Base-by-base conservation (phyloP, 2,888 invertebrate species). In the Dendrolimus pini region DNA sequence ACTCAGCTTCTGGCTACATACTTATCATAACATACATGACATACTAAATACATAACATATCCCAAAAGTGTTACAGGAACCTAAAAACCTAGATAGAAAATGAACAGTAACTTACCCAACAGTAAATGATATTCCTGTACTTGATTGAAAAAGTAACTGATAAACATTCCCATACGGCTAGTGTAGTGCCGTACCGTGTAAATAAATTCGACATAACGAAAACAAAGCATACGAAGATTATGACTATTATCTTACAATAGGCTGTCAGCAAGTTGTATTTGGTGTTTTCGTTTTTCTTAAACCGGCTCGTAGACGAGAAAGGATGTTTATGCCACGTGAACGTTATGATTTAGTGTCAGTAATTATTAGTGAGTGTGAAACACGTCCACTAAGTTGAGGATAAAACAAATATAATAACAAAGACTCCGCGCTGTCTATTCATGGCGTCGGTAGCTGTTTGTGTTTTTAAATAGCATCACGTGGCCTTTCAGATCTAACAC, bases 361-460 rank as follows among this genome's bases (percentile, higher is more conserved):
- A 85, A 89, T 89, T 86, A 85, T 80, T 75, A 84, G 82, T 79
- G 83, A 88, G 89, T 86, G 89, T 88, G 87, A 89, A 47, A 88
- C 83, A 79, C 78, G 83, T 81, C 77, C 80, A 85, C 85, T 86
- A 85, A 83, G 80, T 78, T 74, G 77, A 82, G 80, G 83, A 82
- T 81, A 79, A 78, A 77, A 83, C 80, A 80, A 87, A 86, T 86
- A 89, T 81, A 85, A 87, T 85, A 87, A 86, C 87, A 88, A 82
- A 82, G 80, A 82, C 79, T 77, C 67, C 62, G 59, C 63, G 65
- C 71, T 80, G 30, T 30, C 83, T 87, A 86, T 85, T 84, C 75
- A 78, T 82, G 81, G 83, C 68, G 62, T 68, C 72, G 72, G 71
- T 71, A 71, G 70, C 69, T 78, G 80, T 82, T 80, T 83, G 77